phyloP scores from a whole-genome alignment of 2,113 vertebrate species.

The Pelecanus crispus region DNA sequence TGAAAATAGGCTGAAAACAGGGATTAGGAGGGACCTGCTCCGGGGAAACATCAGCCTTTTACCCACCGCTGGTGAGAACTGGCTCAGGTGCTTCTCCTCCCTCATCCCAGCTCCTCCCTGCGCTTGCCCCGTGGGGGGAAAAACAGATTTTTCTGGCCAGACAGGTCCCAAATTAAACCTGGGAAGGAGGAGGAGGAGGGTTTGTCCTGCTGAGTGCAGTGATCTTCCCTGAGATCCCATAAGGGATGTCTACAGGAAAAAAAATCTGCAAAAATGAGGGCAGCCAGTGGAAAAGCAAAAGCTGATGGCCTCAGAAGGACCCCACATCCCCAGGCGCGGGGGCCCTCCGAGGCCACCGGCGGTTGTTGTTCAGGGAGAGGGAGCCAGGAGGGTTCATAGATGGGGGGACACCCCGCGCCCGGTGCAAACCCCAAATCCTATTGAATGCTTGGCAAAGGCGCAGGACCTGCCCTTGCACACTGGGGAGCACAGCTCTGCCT shows the following conservation, averaged over 20 bases:
- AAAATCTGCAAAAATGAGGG: neutral
- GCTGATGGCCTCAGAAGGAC: neutral
- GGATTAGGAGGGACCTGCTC: neutral
- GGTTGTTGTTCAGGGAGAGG: neutral
- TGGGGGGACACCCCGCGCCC: rapidly evolving
- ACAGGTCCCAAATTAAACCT: slow-evolving; percentile 14
- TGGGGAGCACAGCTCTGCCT: neutral
- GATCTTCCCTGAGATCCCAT: neutral
- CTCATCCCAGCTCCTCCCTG: neutral
- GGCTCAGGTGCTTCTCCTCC: neutral
- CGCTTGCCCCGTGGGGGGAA: neutral
- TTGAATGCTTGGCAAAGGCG: neutral
- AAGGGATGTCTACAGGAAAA: neutral
- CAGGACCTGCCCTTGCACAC: neutral
- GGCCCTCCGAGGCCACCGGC: rapidly evolving
- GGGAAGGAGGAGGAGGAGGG: neutral
- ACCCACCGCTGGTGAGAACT: neutral
- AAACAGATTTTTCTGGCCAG: slow-evolving; percentile 28
- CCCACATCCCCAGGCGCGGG: rapidly evolving
- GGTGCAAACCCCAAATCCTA: neutral
- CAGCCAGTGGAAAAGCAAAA: neutral
- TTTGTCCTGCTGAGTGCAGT: neutral
- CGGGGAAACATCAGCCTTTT: neutral
- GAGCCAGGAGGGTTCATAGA: neutral
- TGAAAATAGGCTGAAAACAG: neutral